phyloP scores from a whole-genome alignment of 2,113 vertebrate species.

The Alouatta palliata region DNA sequence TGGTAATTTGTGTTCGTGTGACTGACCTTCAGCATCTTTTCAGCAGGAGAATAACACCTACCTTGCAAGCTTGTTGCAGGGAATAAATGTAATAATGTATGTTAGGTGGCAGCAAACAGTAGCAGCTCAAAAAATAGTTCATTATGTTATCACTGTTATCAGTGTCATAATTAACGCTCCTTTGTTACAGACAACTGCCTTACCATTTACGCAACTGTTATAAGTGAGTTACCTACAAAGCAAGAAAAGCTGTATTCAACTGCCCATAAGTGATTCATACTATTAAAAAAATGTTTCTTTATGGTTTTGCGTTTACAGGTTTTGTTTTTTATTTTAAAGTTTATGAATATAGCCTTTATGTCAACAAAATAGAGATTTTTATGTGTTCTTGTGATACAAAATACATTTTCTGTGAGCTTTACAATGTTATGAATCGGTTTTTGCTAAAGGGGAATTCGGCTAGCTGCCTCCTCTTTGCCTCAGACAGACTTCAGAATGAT shows the following conservation, averaged over 20 bases:
- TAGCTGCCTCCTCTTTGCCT: neutral
- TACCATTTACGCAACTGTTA: neutral
- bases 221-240: neutral
- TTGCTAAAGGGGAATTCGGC: neutral
- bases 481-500: neutral
- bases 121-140: neutral
- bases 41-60: neutral
- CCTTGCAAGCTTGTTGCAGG: neutral
- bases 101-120: neutral
- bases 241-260: conserved; percentile 11
- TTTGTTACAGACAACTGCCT: neutral
- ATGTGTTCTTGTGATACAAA: neutral
- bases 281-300: neutral
- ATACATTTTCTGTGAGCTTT: conserved; percentile 8
- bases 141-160: neutral
- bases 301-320: neutral
- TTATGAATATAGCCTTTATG: neutral
- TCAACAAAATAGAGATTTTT: conserved; percentile 38
- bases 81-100: neutral
- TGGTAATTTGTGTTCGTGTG: neutral
- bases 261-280: neutral
- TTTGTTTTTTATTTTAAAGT: conserved; percentile 27
- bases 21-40: conserved; percentile 13
- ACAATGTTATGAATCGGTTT: neutral
- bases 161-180: neutral